These are phyloP conservation scores for Cyaniris semiargus DNA, from an alignment of 2,888 invertebrate genomes.

Conservation along the genomic window DNA sequence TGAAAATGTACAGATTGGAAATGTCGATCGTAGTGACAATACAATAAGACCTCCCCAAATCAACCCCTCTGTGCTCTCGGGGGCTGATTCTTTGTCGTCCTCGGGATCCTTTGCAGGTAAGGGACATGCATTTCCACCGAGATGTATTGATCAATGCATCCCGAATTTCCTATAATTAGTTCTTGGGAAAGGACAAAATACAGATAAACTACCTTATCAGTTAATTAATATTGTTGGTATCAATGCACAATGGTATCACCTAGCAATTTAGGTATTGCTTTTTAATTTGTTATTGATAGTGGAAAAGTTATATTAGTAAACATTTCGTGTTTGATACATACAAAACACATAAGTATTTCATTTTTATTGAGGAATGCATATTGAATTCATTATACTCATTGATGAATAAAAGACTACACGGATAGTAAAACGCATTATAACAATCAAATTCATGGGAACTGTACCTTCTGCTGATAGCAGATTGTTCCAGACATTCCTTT, in stretches of 20 bases:
- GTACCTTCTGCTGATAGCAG: no score
- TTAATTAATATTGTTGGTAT: neutral
- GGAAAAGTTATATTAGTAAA: neutral
- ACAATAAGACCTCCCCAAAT: constrained; percentile 49
- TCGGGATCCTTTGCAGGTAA: constrained; percentile 70
- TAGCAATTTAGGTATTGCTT: neutral
- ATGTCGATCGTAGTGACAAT: constrained; percentile 49
- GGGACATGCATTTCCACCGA: neutral
- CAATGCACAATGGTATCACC: neutral
- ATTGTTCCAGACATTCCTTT: no score
- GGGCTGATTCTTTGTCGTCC: constrained; percentile 71
- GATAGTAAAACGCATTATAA: no score
- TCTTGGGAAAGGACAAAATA: neutral
- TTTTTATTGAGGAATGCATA: neutral
- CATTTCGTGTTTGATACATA: neutral
- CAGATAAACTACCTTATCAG: neutral
- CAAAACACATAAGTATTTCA: neutral
- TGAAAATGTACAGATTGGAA: constrained; percentile 52
- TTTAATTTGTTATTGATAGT: neutral
- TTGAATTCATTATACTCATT: no score
- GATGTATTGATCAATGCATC: neutral
- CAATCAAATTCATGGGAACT: no score
- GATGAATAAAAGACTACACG: no score
- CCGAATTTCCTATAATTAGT: neutral
- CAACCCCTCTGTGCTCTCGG: constrained; percentile 71